These are phyloP conservation scores for Panurus biarmicus DNA, from an alignment of 2,113 vertebrate species.

Conservation along the genomic window DNA sequence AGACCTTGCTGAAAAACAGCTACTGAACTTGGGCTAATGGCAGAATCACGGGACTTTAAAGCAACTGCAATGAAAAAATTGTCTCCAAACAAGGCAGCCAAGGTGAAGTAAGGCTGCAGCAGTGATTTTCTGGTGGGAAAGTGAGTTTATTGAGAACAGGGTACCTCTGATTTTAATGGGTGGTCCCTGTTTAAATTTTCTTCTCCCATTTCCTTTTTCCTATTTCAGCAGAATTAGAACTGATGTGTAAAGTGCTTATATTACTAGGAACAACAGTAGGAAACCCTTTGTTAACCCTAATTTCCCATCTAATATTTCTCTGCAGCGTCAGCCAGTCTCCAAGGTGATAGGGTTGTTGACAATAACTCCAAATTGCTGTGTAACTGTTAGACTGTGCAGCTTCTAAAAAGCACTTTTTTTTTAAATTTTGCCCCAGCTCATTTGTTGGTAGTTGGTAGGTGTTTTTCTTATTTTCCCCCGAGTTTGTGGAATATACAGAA, in stretches of 20 bases:
- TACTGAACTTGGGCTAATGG: background rate
- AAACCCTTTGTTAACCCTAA: conserved; percentile 45
- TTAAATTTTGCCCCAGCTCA: background rate
- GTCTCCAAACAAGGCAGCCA: background rate
- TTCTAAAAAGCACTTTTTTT: background rate
- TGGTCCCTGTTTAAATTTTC: background rate
- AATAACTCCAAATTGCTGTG: conserved; percentile 18
- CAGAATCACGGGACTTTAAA: background rate
- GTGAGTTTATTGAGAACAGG: background rate
- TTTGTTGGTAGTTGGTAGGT: background rate
- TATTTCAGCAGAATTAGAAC: conserved; percentile 25
- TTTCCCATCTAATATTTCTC: conserved; percentile 35
- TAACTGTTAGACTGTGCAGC: background rate
- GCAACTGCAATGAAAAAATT: background rate
- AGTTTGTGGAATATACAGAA: background rate
- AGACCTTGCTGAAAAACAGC: background rate
- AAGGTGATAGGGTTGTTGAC: conserved; percentile 11
- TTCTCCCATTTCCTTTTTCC: conserved; percentile 34
- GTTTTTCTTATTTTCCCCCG: background rate
- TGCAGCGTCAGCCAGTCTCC: conserved; percentile 22
- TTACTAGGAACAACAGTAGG: conserved; percentile 43
- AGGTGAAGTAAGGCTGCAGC: background rate
- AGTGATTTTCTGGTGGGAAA: background rate
- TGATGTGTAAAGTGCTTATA: conserved; percentile 28
- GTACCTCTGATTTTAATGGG: background rate